phyloP scores from a whole-genome alignment of 2,888 invertebrate species.

The Leptinotarsa tumamoca region DNA sequence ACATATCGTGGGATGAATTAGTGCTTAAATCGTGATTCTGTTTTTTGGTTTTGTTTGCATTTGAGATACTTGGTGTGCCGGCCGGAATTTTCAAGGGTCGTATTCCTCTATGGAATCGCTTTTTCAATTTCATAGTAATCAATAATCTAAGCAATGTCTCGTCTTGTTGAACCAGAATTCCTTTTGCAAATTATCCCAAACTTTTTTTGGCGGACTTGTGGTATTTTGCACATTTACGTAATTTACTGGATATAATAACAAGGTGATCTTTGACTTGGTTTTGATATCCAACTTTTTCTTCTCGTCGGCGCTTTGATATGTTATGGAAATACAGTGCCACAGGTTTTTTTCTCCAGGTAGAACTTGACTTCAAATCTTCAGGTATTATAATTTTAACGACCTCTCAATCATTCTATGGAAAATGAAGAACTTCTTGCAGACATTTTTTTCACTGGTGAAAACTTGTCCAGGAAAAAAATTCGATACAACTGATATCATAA shows the following conservation, averaged over 20 bases:
- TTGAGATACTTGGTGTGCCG: too few species aligned
- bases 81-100: neutral
- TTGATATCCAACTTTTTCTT: slow-evolving; percentile 40
- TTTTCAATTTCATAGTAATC: slow-evolving; percentile 30
- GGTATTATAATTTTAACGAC: slow-evolving; percentile 39
- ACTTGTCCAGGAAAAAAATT: too few species aligned
- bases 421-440: neutral
- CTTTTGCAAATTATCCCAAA: slow-evolving; percentile 21
- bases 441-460: neutral
- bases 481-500: too few species aligned
- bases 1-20: too few species aligned
- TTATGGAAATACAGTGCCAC: slow-evolving; percentile 38
- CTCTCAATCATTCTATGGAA: slow-evolving; percentile 31
- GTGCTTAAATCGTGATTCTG: too few species aligned
- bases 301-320: neutral
- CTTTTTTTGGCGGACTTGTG: slow-evolving; percentile 21
- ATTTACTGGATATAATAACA: slow-evolving; percentile 26
- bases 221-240: slow-evolving; percentile 18
- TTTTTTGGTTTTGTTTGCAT: too few species aligned
- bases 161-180: slow-evolving; percentile 30
- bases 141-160: slow-evolving; percentile 28
- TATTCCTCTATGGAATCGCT: slow-evolving; percentile 34
- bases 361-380: slow-evolving; percentile 44
- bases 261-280: slow-evolving; percentile 44
- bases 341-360: slow-evolving; percentile 43